Percentiles rank a stretch among this genome's conserved stretches.
phyloP scores from a whole-genome alignment of 2,797 vertebrate species.

The Etheostoma nigrum region DNA sequence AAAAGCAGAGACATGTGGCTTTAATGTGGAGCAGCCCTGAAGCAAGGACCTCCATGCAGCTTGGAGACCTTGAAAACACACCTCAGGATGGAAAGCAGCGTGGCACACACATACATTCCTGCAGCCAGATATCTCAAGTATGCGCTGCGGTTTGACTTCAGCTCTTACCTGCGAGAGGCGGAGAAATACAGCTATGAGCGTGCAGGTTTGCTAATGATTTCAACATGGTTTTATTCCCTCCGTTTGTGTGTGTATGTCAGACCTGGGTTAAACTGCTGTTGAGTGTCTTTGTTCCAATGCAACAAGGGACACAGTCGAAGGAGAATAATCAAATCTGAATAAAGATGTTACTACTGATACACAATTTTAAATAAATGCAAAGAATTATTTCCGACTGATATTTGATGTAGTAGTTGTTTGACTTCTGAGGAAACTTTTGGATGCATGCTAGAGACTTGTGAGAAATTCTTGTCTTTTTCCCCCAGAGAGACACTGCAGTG shows the following conservation, averaged over 20 bases:
- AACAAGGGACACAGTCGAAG: background rate
- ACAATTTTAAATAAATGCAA: conserved; percentile 5
- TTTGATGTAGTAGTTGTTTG: conserved; percentile 41
- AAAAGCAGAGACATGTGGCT: conserved; percentile 87
- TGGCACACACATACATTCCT: conserved; percentile 77
- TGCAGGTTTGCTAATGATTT: conserved; percentile 49
- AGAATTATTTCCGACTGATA: conserved; percentile 13
- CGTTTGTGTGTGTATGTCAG: conserved; percentile 9
- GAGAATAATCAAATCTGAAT: background rate
- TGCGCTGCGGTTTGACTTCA: conserved; percentile 58
- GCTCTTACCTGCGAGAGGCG: conserved; percentile 44
- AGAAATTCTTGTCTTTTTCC: conserved; percentile 31
- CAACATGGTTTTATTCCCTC: conserved; percentile 33
- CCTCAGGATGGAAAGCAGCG: conserved; percentile 77
- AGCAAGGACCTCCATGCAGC: conserved; percentile 88
- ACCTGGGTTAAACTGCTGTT: conserved; percentile 18
- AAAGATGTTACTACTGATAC: background rate
- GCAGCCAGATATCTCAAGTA: conserved; percentile 72
- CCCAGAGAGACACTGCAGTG: conserved; percentile 9
- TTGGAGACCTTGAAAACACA: conserved; percentile 88
- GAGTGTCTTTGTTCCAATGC: conserved; percentile 20
- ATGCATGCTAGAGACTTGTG: conserved; percentile 30
- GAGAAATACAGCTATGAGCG: conserved; percentile 22
- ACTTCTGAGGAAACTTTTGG: conserved; percentile 35
- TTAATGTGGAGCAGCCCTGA: conserved; percentile 91